phyloP scores from a whole-genome alignment of 2,888 invertebrate genomes.

The Acanthosepion lycidas region DNA sequence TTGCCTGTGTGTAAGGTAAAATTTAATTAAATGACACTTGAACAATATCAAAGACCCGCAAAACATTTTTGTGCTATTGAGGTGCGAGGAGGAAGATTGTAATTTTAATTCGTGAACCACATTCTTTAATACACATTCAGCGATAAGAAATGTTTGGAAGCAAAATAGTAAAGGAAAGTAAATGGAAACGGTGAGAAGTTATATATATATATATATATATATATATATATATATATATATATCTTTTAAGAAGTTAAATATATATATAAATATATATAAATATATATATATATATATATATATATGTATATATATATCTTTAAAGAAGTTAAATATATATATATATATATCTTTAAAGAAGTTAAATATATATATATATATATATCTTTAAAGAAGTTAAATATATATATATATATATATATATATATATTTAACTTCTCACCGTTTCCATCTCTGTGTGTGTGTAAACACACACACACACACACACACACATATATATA shows the following conservation, averaged over 20 bases:
- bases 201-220: constrained; percentile 16
- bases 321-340: too few species aligned
- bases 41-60: neutral
- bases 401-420: neutral
- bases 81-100: neutral
- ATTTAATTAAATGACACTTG: constrained; percentile 33
- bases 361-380: neutral
- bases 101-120: neutral
- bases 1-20: neutral
- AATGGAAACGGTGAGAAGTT: neutral
- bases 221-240: neutral
- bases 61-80: neutral
- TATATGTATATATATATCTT: neutral
- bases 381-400: too few species aligned
- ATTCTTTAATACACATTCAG: neutral
- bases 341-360: too few species aligned
- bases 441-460: too few species aligned
- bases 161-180: neutral
- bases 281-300: neutral
- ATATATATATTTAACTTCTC: too few species aligned
- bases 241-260: too few species aligned
- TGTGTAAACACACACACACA: neutral
- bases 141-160: neutral
- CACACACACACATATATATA: neutral
- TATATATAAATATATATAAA: neutral